Base-by-base conservation (phyloP, 2,888 invertebrate species). In the Galerucella nymphaeae region DNA sequence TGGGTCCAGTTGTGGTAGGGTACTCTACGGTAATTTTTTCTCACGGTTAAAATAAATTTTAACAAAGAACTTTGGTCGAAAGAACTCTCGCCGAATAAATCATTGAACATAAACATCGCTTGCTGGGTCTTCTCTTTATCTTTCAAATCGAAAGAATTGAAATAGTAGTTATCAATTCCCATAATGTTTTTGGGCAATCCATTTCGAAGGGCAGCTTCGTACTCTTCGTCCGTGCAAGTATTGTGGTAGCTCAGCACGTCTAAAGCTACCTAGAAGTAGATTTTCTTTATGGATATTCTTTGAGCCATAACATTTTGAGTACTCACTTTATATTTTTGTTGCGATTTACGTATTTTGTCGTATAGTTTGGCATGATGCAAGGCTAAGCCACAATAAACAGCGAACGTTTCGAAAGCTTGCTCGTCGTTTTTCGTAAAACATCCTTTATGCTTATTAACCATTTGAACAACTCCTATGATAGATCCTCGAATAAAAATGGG, bases 1-100 rank as follows among this genome's bases (percentile, higher is more conserved):
- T 96, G 96, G 30, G 93, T 92, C 91, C 95, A 96, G 84, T 96
- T 96, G 84, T 96, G 96, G 83, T 96, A 96, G 0, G 95, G 94
- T 0, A 95, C 94, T 41, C 91, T 88, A 10, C 96, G 88, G 83
- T 96, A 96, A 86, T 96, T 96, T 85, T 95, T 96, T 82, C 92
- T 90, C 3, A 96, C 95, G 0, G 95, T 96, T 78, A 96, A 84
- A 2, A 93, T 91, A 82, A 96, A 96, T 69, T 92, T 88, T 41
- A 92, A 89, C 67, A 95, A 84, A 64, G 91, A 91, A 76, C 90
- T 90, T 30, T 89, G 84, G 79, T 95, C 94, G 84, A 93, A 94
- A 55, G 90, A 87, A 0, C 85, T 84, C 67, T 91, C 80, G 1
- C 90, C 91, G 82, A 95, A 95, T 9, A 96, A 87, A 79, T 87